A percentile compares a stretch with the other conserved stretches of the same genome.
These are phyloP conservation scores for Labeo calbasu DNA, from an alignment of 2,797 vertebrate genomes.

Conservation along the genomic window DNA sequence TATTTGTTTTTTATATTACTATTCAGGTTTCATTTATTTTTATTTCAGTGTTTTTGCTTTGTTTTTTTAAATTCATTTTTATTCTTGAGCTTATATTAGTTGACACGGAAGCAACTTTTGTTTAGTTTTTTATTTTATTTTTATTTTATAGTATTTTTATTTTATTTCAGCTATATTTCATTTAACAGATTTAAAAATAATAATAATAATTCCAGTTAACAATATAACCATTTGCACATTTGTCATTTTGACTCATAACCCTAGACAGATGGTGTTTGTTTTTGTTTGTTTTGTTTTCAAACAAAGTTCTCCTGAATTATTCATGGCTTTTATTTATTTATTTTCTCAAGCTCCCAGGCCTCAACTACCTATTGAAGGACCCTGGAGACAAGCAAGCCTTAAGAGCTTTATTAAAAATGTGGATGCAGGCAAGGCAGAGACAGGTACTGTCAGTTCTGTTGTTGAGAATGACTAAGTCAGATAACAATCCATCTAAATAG, in stretches of 20 bases:
- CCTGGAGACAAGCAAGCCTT: conserved; percentile 78
- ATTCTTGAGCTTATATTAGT: not conserved
- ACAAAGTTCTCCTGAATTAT: conserved; percentile 19
- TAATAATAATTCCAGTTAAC: not conserved
- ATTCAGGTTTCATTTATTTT: too few relatives aligned
- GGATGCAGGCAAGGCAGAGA: conserved; percentile 75
- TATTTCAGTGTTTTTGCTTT: too few relatives aligned
- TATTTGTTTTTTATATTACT: not conserved
- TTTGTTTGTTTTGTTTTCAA: not conserved
- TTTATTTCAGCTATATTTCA: not conserved
- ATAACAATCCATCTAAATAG: not conserved
- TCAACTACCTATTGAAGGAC: conserved; percentile 79
- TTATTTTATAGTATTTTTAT: not conserved
- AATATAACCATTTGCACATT: not conserved
- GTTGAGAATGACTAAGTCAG: not conserved
- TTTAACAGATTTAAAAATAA: not conserved
- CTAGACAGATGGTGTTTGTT: not conserved
- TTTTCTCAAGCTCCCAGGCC: conserved; percentile 71
- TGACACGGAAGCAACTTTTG: not conserved
- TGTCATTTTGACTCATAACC: not conserved
- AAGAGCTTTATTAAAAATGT: conserved; percentile 79
- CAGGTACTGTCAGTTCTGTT: conserved; percentile 64
- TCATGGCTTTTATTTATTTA: conserved; percentile 1
- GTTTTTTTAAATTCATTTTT: too few relatives aligned
- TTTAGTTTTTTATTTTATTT: not conserved